Conservation (phyloP, 1,140 invertebrate species). For the Telenomus remus region DNA sequence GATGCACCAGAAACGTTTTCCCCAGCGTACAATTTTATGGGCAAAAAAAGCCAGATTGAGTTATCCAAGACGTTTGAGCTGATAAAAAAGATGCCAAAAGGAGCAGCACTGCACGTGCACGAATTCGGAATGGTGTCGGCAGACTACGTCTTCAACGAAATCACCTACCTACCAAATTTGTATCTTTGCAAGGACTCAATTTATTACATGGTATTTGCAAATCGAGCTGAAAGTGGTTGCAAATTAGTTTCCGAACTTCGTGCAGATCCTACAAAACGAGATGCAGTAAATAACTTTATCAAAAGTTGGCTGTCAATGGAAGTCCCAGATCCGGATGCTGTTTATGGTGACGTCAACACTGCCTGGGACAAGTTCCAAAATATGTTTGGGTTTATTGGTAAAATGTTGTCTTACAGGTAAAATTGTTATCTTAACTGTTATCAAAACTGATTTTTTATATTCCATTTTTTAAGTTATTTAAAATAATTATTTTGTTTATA, state of each 20-base stretch:
- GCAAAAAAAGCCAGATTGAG: conserved; percentile 78
- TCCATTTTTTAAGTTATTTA: no score
- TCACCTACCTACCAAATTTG: conserved; percentile 82
- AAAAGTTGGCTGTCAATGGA: conserved; percentile 77
- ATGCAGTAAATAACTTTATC: conserved; percentile 55
- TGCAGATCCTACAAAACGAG: conserved; percentile 53
- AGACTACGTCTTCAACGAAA: conserved; percentile 80
- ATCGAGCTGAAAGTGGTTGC: conserved; percentile 76
- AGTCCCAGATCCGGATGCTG: conserved; percentile 76
- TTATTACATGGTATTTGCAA: conserved; percentile 64
- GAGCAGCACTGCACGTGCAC: conserved; percentile 83
- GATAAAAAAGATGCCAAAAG: conserved; percentile 83
- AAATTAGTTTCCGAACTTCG: conserved; percentile 76
- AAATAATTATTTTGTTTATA: neutral
- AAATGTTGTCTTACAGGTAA: conserved; percentile 80
- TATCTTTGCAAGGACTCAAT: conserved; percentile 78
- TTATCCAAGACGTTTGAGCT: conserved; percentile 82
- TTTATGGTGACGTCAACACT: conserved; percentile 79
- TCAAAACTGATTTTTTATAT: no score
- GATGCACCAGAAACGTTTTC: conserved; percentile 78
- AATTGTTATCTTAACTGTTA: no score
- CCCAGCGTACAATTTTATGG: conserved; percentile 81
- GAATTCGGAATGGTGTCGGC: conserved; percentile 80
- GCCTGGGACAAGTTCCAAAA: conserved; percentile 82
- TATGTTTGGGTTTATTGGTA: conserved; percentile 79